These are phyloP conservation scores for Temnothorax ravouxi DNA, from an alignment of 2,888 invertebrate genomes.

Conservation along the genomic window DNA sequence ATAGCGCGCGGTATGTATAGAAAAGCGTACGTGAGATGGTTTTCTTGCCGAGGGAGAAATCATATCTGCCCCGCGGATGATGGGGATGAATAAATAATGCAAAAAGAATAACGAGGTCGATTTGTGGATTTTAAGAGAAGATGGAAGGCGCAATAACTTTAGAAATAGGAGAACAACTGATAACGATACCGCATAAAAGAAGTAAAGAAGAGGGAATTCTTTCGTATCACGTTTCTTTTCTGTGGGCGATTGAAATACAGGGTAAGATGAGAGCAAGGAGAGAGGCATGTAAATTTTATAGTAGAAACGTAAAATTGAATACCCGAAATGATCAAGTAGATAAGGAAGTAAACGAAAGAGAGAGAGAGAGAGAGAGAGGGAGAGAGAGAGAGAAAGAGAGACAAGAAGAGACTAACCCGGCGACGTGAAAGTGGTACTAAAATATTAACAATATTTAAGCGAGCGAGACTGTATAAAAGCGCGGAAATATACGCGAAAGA, in stretches of 20 bases:
- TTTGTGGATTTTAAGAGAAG: not conserved
- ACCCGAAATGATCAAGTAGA: not conserved
- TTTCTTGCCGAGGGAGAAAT: slow-evolving; percentile 3
- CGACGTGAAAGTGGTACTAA: slow-evolving; percentile 16
- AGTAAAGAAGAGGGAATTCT: not conserved
- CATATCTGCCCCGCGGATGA: slow-evolving; percentile 4
- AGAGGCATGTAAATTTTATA: slow-evolving; percentile 8
- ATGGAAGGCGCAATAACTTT: not conserved
- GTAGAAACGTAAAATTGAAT: not conserved
- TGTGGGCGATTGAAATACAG: not conserved
- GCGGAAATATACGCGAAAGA: not conserved
- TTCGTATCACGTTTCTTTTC: not conserved
- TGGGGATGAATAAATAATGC: slow-evolving; percentile 42
- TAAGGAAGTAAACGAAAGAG: not conserved
- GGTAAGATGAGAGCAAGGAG: too few species aligned
- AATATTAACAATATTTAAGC: slow-evolving; percentile 28
- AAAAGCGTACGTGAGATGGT: slow-evolving; percentile 28
- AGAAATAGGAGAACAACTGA: not conserved
- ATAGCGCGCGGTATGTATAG: not conserved
- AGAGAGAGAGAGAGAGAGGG: too few species aligned
- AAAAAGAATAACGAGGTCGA: slow-evolving; percentile 23
- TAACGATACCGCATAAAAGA: not conserved
- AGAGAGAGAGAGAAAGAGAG: too few species aligned
- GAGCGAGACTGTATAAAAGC: not conserved
- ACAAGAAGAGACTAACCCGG: not conserved